A percentile compares a stretch with the other conserved stretches of the same genome.
phyloP scores from a whole-genome alignment of 1,140 invertebrate genomes.

The Leptinotarsa defecta region DNA sequence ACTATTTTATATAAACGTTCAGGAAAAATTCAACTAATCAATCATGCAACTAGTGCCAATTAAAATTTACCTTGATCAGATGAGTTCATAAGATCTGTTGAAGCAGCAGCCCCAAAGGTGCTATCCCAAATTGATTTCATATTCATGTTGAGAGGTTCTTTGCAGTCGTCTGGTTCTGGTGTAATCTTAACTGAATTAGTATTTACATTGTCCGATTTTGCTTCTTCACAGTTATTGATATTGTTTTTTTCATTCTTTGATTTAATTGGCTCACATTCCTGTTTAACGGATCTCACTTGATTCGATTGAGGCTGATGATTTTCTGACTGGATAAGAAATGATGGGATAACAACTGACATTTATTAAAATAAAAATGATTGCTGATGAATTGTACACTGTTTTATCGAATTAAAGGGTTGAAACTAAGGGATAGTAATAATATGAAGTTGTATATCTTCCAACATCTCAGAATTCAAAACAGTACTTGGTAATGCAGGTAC shows the following conservation, averaged over 20 bases:
- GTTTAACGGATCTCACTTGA: slow-evolving; percentile 12
- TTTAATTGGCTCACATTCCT: slow-evolving; percentile 22
- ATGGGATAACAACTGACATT: too few relatives aligned
- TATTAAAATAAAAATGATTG: too few relatives aligned
- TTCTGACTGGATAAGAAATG: background rate
- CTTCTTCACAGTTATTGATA: slow-evolving; percentile 1
- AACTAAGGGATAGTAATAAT: background rate
- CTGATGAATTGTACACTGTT: too few relatives aligned
- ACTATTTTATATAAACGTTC: background rate
- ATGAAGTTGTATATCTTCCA: background rate
- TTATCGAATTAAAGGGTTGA: too few relatives aligned
- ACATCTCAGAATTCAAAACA: too few relatives aligned
- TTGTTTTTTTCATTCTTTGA: slow-evolving; percentile 17
- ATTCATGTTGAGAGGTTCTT: slow-evolving; percentile 19
- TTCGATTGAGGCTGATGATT: background rate
- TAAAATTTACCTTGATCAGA: slow-evolving; percentile 23
- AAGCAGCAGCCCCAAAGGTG: background rate
- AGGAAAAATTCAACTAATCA: background rate
- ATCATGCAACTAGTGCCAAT: background rate
- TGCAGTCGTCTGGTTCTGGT: slow-evolving; percentile 10
- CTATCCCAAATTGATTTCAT: slow-evolving; percentile 23
- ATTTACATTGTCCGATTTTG: background rate
- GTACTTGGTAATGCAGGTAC: background rate
- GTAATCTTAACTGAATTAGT: background rate
- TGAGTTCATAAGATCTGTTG: slow-evolving; percentile 12